phyloP scores from a whole-genome alignment of 1,140 invertebrate genomes.

The Agrilus planipennis region DNA sequence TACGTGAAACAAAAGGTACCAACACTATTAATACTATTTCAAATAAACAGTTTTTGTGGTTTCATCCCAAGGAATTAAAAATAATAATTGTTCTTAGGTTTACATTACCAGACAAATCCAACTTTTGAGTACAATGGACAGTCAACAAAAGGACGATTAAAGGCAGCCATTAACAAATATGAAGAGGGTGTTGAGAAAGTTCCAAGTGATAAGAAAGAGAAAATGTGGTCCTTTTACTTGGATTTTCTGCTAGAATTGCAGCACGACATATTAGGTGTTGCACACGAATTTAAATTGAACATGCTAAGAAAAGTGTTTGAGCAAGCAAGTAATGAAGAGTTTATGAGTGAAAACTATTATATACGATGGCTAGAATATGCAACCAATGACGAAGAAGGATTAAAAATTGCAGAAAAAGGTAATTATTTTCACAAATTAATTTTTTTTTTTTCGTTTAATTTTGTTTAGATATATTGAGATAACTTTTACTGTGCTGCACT shows the following conservation, averaged over 20 bases:
- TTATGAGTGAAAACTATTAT: conserved; percentile 13
- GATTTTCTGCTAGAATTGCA: conserved; percentile 13
- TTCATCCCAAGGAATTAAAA: too few relatives aligned
- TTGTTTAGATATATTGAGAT: neutral
- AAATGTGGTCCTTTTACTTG: conserved; percentile 14
- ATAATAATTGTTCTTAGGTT: too few relatives aligned
- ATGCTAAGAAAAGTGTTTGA: conserved; percentile 12
- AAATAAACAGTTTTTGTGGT: neutral
- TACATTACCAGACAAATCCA: neutral
- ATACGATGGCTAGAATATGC: conserved; percentile 14
- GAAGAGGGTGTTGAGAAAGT: conserved; percentile 14
- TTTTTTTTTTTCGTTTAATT: neutral
- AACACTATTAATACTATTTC: neutral
- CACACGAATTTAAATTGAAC: conserved; percentile 8
- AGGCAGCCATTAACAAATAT: conserved; percentile 11
- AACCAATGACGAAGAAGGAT: conserved; percentile 6
- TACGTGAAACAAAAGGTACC: conserved; percentile 17
- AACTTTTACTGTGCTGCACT: neutral
- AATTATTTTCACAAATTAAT: neutral
- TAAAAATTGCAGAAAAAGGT: conserved; percentile 15
- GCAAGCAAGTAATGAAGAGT: conserved; percentile 8
- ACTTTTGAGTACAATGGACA: too few relatives aligned
- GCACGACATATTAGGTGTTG: conserved; percentile 7
- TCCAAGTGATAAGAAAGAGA: conserved; percentile 8
- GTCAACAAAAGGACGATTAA: conserved; percentile 3